These are phyloP conservation scores for Spea hammondii DNA, from an alignment of 2,797 vertebrate species.

Conservation along the genomic window DNA sequence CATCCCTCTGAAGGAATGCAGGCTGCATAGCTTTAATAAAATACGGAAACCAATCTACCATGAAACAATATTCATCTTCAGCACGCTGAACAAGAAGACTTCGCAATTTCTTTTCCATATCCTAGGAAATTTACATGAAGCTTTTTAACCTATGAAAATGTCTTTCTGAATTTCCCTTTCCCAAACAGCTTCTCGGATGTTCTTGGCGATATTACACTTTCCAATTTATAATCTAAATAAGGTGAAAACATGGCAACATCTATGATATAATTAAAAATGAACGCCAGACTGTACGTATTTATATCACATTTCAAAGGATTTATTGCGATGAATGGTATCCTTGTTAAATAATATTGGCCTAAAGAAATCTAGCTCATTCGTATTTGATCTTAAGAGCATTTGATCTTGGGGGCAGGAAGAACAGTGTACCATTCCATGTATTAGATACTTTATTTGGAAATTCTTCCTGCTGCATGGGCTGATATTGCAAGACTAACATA, in stretches of 20 bases:
- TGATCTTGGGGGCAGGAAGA: constrained; percentile 3
- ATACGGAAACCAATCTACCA: constrained; percentile 7
- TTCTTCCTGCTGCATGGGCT: not conserved
- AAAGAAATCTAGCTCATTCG: constrained; percentile 29
- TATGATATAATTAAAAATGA: constrained; percentile 18
- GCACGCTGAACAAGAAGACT: not conserved
- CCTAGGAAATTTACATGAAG: not conserved
- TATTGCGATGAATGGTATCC: constrained; percentile 22
- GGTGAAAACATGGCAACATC: constrained; percentile 2
- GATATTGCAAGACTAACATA: not conserved
- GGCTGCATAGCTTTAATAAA: constrained; percentile 30
- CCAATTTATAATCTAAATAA: constrained; percentile 23
- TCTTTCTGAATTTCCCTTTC: not conserved
- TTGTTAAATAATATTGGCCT: constrained; percentile 57
- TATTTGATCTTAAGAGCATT: constrained; percentile 18
- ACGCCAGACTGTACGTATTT: constrained; percentile 25
- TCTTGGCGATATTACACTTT: constrained; percentile 3
- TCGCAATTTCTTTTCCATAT: not conserved
- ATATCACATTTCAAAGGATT: constrained; percentile 31
- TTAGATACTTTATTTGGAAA: constrained; percentile 14
- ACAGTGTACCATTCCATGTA: not conserved
- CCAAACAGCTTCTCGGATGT: constrained; percentile 12
- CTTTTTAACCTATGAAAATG: not conserved
- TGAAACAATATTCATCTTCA: not conserved
- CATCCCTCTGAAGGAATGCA: constrained; percentile 40